Base-by-base conservation (phyloP, 2,797 vertebrate genomes). In the Echiichthys vipera region DNA sequence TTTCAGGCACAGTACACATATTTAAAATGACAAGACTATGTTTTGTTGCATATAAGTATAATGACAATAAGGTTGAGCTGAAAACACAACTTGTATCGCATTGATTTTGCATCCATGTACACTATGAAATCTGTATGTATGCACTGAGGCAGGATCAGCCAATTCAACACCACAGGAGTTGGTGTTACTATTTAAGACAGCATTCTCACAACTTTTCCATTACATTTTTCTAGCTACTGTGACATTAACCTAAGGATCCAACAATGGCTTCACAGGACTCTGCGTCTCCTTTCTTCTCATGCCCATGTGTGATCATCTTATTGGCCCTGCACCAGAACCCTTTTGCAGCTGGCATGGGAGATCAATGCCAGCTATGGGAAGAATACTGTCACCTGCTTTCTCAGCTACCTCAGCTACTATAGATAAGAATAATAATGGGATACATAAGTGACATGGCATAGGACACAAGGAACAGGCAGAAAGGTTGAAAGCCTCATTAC, bases 211-310 rank as follows among this genome's bases (percentile, higher is more conserved):
- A 18, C 37, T 55, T 18, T 32, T 32, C 18, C 30, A 43, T 5
- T 30, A 14, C 6, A 24, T 54, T 37, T 46, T 20, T 22, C 22
- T 7, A 49, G 27, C 5, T 34, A 49, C 51, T 42, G 8, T 49
- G 46, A 36, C 5, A 17, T 39, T 15, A 20, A 5, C 42, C 42
- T 8, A 25, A 24, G 25, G 37, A 25, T 18, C 29, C 32, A 40
- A 30, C n/a, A 69, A 62, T 53, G 29, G 29, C 47, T 53, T 58
- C 49, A 49, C 43, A 29, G 18, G n/a, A 39, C 66, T 29, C 39
- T 12, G 25, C 45, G 36, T 32, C 42, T 59, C 24, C 55, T 49
- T 20, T n/a, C n/a, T n/a, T n/a, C n/a, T n/a, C n/a, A n/a, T n/a
- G n/a, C 15, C 36, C 47, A 5, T 54, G 29, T 34, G 14, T 56